phyloP scores from a whole-genome alignment of 2,113 vertebrate species.

The Phocoena phocoena region DNA sequence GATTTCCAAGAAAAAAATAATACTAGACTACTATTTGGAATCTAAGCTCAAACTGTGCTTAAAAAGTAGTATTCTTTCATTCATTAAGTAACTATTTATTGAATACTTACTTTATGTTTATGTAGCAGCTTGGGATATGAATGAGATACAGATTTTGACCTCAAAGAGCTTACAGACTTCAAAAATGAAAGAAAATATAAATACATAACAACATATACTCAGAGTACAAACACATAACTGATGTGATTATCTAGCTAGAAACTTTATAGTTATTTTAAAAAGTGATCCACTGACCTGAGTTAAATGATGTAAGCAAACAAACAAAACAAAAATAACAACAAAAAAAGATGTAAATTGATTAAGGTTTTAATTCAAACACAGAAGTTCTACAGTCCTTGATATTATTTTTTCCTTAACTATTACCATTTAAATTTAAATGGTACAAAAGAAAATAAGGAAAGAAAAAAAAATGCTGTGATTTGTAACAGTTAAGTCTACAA shows the following conservation, averaged over 20 bases:
- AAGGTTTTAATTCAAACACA: background rate
- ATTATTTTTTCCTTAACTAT: background rate
- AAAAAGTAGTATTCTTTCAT: constrained; percentile 7
- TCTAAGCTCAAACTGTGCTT: constrained; percentile 5
- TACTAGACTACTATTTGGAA: constrained; percentile 5
- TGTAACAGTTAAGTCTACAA: background rate
- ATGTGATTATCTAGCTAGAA: background rate
- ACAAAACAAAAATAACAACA: background rate
- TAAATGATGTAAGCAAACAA: background rate
- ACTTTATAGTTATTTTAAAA: background rate
- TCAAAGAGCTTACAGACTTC: background rate
- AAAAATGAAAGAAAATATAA: constrained; percentile 21
- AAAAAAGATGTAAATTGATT: background rate
- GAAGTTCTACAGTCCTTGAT: background rate
- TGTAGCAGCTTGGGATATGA: background rate
- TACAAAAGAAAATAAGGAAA: background rate
- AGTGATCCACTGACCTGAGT: background rate
- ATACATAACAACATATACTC: background rate
- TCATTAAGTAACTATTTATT: background rate
- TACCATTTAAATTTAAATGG: constrained; percentile 27
- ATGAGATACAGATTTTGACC: background rate
- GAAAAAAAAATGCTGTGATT: background rate
- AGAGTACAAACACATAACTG: background rate
- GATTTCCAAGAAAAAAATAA: constrained; percentile 23
- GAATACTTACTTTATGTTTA: background rate